Percentiles rank a stretch among this genome's conserved stretches.
Conservation (phyloP, 2,888 invertebrate genomes). For the Nomada flava region DNA sequence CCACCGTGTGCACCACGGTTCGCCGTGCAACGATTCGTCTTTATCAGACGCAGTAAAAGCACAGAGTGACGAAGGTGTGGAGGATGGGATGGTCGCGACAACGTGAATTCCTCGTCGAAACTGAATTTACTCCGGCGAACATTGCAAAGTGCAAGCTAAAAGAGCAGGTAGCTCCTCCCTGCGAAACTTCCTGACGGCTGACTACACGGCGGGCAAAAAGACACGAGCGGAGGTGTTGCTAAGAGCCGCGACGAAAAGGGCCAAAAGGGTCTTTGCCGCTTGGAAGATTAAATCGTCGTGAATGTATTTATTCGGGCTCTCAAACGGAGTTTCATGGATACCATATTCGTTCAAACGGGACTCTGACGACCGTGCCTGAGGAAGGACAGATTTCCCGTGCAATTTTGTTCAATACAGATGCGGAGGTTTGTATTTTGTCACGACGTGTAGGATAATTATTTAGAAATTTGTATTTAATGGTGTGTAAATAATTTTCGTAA, state of each 20-base stretch:
- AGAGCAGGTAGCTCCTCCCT: slow-evolving; percentile 76
- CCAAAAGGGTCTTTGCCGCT: slow-evolving; percentile 27
- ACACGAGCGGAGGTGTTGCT: slow-evolving; percentile 9
- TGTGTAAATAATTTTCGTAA: too few relatives aligned
- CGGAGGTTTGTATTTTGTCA: too few relatives aligned
- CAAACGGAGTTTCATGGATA: slow-evolving; percentile 33
- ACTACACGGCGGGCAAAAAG: slow-evolving; percentile 10
- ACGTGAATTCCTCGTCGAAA: slow-evolving; percentile 69
- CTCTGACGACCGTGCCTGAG: slow-evolving; percentile 19
- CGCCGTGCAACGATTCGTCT: slow-evolving; percentile 43
- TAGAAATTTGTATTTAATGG: too few relatives aligned
- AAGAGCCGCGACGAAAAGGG: slow-evolving; percentile 28
- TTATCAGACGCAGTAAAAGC: slow-evolving; percentile 53
- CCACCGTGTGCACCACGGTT: background rate
- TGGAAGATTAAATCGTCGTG: slow-evolving; percentile 58
- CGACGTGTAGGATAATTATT: too few relatives aligned
- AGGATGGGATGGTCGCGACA: slow-evolving; percentile 37
- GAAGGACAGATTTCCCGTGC: slow-evolving; percentile 4
- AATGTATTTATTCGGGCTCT: slow-evolving; percentile 63
- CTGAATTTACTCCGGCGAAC: slow-evolving; percentile 73
- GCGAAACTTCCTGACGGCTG: slow-evolving; percentile 58
- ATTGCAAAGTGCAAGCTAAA: slow-evolving; percentile 75
- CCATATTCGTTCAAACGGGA: slow-evolving; percentile 37
- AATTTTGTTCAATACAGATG: background rate
- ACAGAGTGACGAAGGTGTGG: slow-evolving; percentile 39